phyloP scores from a whole-genome alignment of 2,113 vertebrate species.

The Albula glossodonta region DNA sequence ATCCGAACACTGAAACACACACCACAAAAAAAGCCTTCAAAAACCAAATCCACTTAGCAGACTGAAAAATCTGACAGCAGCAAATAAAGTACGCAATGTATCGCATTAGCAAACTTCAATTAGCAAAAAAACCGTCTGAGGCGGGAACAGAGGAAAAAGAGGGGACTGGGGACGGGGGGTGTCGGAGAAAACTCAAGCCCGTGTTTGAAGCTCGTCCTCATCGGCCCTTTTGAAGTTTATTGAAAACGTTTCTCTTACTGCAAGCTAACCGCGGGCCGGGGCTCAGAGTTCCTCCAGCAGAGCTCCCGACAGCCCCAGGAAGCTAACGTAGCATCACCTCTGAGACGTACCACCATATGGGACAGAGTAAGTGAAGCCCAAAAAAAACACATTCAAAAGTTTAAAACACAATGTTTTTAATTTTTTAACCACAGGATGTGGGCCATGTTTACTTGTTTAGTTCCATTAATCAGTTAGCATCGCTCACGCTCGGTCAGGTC shows the following conservation, averaged over 20 bases:
- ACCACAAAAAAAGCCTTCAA: neutral
- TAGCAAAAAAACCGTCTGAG: neutral
- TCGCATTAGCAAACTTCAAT: slow-evolving; percentile 1
- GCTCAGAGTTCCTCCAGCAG: neutral
- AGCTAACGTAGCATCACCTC: neutral
- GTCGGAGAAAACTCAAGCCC: neutral
- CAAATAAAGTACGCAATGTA: neutral
- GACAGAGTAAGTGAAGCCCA: no score
- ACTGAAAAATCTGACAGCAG: neutral
- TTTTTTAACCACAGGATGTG: no score
- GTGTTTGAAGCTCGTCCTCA: neutral
- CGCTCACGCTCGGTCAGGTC: no score
- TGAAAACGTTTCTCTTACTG: neutral
- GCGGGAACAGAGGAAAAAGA: neutral
- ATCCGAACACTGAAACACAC: neutral
- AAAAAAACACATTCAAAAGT: no score
- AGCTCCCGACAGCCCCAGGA: neutral
- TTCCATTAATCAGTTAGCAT: no score
- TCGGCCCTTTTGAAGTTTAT: neutral
- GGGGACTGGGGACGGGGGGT: neutral
- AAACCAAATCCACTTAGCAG: neutral
- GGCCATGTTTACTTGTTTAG: no score
- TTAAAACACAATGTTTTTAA: no score
- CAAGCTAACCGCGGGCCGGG: neutral
- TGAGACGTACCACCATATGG: no score